Evolutionary conservation across 2,797 vertebrate genomes (phyloP).

Genomic region (Mormyrops attenuatus): DNA sequence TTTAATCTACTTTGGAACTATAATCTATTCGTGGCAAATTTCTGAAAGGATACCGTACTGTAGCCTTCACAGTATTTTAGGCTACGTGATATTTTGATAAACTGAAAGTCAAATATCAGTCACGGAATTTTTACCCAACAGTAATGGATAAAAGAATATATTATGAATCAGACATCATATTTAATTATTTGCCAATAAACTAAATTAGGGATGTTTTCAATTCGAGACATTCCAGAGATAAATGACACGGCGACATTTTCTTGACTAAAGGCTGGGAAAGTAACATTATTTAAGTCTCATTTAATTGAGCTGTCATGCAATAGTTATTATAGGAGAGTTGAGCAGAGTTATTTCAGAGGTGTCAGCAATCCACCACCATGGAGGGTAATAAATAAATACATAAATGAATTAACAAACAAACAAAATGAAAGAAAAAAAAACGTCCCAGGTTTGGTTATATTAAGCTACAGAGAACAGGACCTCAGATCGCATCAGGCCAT

Average conservation of each 20-base stretch:
- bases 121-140: background rate
- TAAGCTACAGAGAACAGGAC: background rate
- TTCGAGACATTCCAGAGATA: background rate
- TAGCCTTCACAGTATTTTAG: background rate
- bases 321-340: background rate
- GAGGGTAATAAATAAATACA: background rate
- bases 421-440: background rate
- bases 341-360: background rate
- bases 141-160: background rate
- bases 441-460: background rate
- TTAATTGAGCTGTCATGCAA: background rate
- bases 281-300: background rate
- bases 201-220: background rate
- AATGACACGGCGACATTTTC: background rate
- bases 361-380: background rate
- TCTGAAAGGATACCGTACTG: background rate
- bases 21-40: background rate
- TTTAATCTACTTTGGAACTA: background rate
- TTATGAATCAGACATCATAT: background rate
- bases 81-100: background rate
- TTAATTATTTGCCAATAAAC: background rate
- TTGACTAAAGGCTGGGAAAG: background rate
- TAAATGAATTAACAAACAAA: background rate
- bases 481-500: background rate
- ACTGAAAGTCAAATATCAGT: background rate